phyloP scores from a whole-genome alignment of 2,113 vertebrate species.

The Motacilla tschutschensis region DNA sequence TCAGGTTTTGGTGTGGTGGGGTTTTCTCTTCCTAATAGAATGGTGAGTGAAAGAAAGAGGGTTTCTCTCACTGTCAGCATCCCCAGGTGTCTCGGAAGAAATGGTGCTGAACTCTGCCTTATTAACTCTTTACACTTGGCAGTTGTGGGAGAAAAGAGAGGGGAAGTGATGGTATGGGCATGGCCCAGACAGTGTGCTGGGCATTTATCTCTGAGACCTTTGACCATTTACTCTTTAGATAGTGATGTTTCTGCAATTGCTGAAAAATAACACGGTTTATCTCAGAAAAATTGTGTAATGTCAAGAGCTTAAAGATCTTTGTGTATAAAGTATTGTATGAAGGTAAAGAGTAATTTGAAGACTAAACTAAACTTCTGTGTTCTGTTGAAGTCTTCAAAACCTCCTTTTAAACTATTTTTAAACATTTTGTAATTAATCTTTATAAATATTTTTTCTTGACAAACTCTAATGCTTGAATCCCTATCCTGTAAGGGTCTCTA shows the following conservation, averaged over 20 bases:
- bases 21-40: not conserved
- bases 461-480: not conserved
- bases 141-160: not conserved
- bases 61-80: not conserved
- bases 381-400: not conserved
- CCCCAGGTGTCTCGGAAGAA: accelerated
- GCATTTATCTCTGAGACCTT: not conserved
- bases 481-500: not conserved
- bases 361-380: not conserved
- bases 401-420: not conserved
- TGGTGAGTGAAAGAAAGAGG: not conserved
- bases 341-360: not conserved
- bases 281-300: not conserved
- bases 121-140: not conserved
- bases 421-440: not conserved
- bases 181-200: not conserved
- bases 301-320: not conserved
- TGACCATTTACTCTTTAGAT: not conserved
- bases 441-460: not conserved
- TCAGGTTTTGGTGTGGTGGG: not conserved
- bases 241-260: not conserved
- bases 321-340: not conserved
- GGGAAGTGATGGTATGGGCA: no score
- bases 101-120: not conserved
- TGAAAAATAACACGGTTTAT: not conserved